These are phyloP conservation scores for Bilobella aurantiaca DNA, from an alignment of 1,140 invertebrate genomes.

Conservation along the genomic window DNA sequence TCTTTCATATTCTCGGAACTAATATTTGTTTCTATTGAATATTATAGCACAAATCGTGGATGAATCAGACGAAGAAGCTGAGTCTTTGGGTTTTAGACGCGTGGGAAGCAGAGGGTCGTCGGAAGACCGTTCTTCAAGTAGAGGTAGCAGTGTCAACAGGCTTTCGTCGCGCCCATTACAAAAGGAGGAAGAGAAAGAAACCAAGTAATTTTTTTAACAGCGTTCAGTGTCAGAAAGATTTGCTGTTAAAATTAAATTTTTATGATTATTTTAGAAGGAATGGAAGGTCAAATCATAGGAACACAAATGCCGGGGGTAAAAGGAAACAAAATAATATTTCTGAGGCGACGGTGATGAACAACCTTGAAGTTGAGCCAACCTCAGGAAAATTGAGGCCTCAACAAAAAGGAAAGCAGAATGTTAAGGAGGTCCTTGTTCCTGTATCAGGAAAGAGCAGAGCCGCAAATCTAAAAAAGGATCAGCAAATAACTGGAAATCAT, in stretches of 20 bases:
- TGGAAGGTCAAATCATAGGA: slow-evolving; percentile 6
- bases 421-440: slow-evolving; percentile 5
- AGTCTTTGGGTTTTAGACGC: neutral
- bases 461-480: neutral
- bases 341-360: slow-evolving; percentile 11
- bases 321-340: neutral
- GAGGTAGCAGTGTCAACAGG: slow-evolving; percentile 29
- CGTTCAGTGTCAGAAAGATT: neutral
- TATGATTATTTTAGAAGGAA: slow-evolving; percentile 10
- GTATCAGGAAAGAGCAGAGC: neutral
- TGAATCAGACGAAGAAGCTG: slow-evolving; percentile 27
- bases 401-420: slow-evolving; percentile 26
- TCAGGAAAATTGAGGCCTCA: too few species aligned
- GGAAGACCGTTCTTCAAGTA: slow-evolving; percentile 31
- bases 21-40: slow-evolving; percentile 5
- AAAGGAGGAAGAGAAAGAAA: slow-evolving; percentile 24
- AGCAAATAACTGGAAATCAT: neutral
- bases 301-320: neutral
- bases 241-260: neutral
- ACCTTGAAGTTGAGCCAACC: slow-evolving; percentile 15
- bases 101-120: slow-evolving; percentile 27
- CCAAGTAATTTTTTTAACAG: slow-evolving; percentile 18
- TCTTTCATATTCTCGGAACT: too few species aligned
- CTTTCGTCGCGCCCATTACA: neutral
- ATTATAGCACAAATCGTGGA: slow-evolving; percentile 26